phyloP scores from a whole-genome alignment of 2,888 invertebrate species.

The Ormia ochracea region DNA sequence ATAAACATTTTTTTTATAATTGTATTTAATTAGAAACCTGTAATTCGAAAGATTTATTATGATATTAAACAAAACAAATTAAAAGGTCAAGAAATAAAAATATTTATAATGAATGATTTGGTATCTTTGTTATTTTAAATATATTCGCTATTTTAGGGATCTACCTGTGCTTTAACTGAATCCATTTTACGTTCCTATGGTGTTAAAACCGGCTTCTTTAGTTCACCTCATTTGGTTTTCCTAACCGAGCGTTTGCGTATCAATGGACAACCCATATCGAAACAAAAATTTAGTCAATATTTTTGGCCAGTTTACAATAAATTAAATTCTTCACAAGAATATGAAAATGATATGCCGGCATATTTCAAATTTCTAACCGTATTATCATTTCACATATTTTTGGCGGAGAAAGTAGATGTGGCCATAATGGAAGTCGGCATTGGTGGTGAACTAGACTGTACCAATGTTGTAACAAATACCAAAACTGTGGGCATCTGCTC shows the following conservation, averaged over 20 bases:
- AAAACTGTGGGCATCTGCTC: constrained; percentile 93
- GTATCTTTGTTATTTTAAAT: not conserved
- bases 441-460: constrained; percentile 95
- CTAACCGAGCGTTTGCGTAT: constrained; percentile 94
- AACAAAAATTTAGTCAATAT: constrained; percentile 84
- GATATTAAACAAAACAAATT: too few relatives aligned
- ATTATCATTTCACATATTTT: constrained; percentile 92
- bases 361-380: constrained; percentile 97
- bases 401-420: constrained; percentile 91
- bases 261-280: constrained; percentile 86
- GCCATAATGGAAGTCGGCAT: constrained; percentile 98
- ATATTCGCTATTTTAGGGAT: constrained; percentile 79
- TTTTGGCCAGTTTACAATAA: constrained; percentile 89
- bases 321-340: constrained; percentile 79
- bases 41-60: too few relatives aligned
- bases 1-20: too few relatives aligned
- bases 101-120: too few relatives aligned
- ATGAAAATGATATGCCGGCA: constrained; percentile 87
- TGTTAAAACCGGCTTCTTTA: constrained; percentile 93
- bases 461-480: constrained; percentile 87
- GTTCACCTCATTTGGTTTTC: constrained; percentile 95
- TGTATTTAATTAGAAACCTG: too few relatives aligned
- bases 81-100: too few relatives aligned
- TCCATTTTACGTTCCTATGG: constrained; percentile 90
- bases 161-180: constrained; percentile 95